Conservation (phyloP, 2,888 invertebrate species). For the Noctuana brunneofusca region DNA sequence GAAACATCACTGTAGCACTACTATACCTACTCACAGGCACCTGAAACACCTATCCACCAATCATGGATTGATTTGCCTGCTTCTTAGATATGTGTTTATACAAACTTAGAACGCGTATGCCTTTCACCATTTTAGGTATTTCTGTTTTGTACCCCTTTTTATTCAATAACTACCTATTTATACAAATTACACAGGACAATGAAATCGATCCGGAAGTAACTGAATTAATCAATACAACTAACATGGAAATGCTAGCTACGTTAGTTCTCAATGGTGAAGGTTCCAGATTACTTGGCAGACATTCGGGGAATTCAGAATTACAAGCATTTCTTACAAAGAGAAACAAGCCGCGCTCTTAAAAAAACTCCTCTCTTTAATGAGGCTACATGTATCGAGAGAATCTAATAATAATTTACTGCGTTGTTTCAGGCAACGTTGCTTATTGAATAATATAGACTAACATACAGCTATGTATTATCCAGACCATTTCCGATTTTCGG, state of each 20-base stretch:
- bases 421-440: no score
- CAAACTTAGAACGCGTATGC: constrained; percentile 59
- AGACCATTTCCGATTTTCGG: no score
- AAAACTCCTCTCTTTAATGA: no score
- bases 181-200: constrained; percentile 62
- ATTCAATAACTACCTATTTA: constrained; percentile 13
- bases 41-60: constrained; percentile 52
- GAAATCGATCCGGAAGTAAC: constrained; percentile 86
- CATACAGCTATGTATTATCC: no score
- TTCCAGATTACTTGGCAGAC: constrained; percentile 86
- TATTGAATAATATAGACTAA: no score
- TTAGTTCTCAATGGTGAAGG: constrained; percentile 95
- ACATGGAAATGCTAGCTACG: constrained; percentile 95
- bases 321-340: no score
- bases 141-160: background rate
- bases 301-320: constrained; percentile 89
- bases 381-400: no score
- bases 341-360: no score
- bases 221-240: constrained; percentile 87
- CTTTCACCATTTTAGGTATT: constrained; percentile 41
- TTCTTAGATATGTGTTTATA: constrained; percentile 68
- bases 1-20: constrained; percentile 71
- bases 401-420: no score
- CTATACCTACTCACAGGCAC: constrained; percentile 74
- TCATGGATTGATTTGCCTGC: constrained; percentile 78